Conservation (phyloP, 2,113 vertebrate species). For the Dolichallabes microphthalmus region DNA sequence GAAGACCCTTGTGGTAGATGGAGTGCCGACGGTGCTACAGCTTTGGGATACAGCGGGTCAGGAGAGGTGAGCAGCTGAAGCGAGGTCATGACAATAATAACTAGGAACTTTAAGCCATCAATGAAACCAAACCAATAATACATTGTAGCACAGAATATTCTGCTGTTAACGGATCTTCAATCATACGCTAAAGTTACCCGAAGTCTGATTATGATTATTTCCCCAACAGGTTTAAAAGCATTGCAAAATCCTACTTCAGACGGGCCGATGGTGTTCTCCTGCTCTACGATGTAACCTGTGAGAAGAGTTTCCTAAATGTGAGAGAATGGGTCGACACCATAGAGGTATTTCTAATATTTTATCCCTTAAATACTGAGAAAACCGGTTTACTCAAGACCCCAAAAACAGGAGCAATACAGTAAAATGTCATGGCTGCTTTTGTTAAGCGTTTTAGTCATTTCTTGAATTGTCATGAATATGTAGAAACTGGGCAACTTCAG, state of each 20-base stretch:
- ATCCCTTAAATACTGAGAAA: not conserved
- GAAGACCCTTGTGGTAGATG: constrained; percentile 92
- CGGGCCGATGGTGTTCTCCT: constrained; percentile 91
- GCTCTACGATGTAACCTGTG: constrained; percentile 89
- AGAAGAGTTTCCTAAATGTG: constrained; percentile 90
- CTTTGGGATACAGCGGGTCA: constrained; percentile 96
- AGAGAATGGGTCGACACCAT: constrained; percentile 95
- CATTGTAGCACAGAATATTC: not conserved
- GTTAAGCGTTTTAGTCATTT: too few relatives aligned
- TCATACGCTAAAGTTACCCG: too few relatives aligned
- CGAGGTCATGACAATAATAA: not conserved
- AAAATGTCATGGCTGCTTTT: too few relatives aligned
- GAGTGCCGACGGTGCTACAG: constrained; percentile 85
- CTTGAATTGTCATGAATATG: not conserved
- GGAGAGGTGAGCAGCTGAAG: constrained; percentile 79
- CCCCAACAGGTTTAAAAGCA: constrained; percentile 85
- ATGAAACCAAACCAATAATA: not conserved
- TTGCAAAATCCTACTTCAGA: constrained; percentile 96
- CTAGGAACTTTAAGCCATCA: not conserved
- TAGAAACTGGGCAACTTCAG: not conserved
- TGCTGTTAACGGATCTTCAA: not conserved
- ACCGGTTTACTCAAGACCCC: not conserved
- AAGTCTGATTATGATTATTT: not conserved
- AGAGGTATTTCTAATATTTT: constrained; percentile 72
- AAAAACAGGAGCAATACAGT: too few relatives aligned